A percentile compares a stretch with the other conserved stretches of the same genome.
These are phyloP conservation scores for Anthoptus insignis DNA, from an alignment of 2,888 invertebrate genomes.

Conservation along the genomic window DNA sequence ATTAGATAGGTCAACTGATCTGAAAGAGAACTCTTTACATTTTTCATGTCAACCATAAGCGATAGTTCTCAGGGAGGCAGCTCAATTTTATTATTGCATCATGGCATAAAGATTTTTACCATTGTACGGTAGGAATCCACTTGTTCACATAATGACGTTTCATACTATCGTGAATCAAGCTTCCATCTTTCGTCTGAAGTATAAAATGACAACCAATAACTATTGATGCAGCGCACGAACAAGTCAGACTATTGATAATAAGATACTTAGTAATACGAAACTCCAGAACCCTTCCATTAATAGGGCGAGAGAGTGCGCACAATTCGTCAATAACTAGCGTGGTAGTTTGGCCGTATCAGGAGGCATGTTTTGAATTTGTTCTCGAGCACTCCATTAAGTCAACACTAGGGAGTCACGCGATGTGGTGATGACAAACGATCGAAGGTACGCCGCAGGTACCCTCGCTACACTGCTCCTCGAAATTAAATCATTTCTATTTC, in stretches of 20 bases:
- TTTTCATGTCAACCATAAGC: no score
- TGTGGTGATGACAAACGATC: constrained; percentile 64
- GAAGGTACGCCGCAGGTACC: constrained; percentile 51
- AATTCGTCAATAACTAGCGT: constrained; percentile 20
- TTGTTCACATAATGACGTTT: no score
- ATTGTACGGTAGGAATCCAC: no score
- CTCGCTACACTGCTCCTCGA: constrained; percentile 69
- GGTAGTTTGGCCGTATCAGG: constrained; percentile 47
- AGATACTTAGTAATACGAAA: neutral
- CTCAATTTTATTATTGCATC: no score
- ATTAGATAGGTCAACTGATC: no score
- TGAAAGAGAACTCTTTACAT: no score
- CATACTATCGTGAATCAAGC: no score
- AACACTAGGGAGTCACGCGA: constrained; percentile 78
- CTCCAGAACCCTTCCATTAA: neutral
- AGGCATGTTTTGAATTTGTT: constrained; percentile 60
- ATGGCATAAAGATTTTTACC: no score
- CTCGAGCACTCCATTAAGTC: constrained; percentile 79
- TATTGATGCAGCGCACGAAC: neutral
- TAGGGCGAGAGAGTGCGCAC: constrained; percentile 15
- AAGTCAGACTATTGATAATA: neutral
- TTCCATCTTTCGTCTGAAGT: no score
- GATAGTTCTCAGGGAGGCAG: no score
- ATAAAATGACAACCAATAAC: neutral
- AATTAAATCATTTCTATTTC: constrained; percentile 84